phyloP scores from a whole-genome alignment of 2,113 vertebrate genomes.

The Athene cunicularia region DNA sequence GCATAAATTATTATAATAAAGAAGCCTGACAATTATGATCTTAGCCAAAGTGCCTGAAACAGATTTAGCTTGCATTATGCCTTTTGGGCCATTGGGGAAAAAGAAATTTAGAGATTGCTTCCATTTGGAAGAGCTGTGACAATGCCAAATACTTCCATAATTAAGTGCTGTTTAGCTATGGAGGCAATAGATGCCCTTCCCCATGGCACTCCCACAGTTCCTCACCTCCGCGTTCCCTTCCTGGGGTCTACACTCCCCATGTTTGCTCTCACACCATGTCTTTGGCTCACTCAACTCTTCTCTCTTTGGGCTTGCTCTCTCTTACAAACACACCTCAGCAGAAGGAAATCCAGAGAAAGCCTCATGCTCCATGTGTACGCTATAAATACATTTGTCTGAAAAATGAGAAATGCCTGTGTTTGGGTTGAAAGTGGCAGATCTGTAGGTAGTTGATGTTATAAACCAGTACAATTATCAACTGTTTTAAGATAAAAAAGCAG shows the following conservation, averaged over 20 bases:
- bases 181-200: background rate
- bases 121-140: background rate
- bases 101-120: background rate
- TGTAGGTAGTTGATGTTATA: background rate
- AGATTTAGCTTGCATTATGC: background rate
- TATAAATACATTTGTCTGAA: background rate
- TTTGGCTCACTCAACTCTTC: background rate
- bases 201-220: background rate
- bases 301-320: fast-evolving
- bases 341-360: background rate
- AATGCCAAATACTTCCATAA: background rate
- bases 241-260: background rate
- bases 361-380: fast-evolving
- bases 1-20: conserved; percentile 13
- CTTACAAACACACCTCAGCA: background rate
- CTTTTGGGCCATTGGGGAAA: background rate
- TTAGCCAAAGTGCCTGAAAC: background rate
- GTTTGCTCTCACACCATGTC: background rate
- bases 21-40: background rate
- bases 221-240: background rate
- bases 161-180: background rate
- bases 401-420: fast-evolving
- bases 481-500: background rate
- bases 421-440: background rate
- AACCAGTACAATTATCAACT: background rate